A percentile compares a stretch with the other conserved stretches of the same genome.
Conservation (phyloP, 35 echinoderm and acorn worm species). For the Acanthaster planci region DNA sequence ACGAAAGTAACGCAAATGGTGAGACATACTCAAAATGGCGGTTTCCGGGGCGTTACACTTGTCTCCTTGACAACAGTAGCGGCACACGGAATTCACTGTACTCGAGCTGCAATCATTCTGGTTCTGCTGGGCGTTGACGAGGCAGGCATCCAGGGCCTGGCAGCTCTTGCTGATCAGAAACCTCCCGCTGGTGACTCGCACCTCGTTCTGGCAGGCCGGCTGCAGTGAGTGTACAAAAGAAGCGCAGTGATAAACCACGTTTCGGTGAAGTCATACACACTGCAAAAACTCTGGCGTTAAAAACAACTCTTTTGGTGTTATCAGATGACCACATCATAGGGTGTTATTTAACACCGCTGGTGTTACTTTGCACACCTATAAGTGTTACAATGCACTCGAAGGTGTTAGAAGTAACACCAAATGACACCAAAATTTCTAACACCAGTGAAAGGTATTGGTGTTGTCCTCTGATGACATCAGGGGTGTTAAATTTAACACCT, state of each 20-base stretch:
- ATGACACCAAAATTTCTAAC: too few species aligned
- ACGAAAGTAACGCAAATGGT: not conserved
- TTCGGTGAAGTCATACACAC: not conserved
- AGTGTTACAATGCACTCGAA: too few species aligned
- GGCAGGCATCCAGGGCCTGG: constrained; percentile 40
- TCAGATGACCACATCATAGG: too few species aligned
- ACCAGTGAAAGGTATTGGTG: not conserved
- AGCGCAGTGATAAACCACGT: not conserved
- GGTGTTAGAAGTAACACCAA: too few species aligned
- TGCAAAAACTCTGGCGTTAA: too few species aligned
- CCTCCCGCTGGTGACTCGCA: constrained; percentile 25
- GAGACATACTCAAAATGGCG: constrained; percentile 34
- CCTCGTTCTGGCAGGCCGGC: constrained; percentile 39
- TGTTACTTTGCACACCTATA: too few species aligned
- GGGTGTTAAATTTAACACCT: too few species aligned
- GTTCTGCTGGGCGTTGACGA: constrained; percentile 24
- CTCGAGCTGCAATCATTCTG: constrained; percentile 18
- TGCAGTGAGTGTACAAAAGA: not conserved
- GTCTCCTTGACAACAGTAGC: constrained; percentile 51
- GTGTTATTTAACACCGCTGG: too few species aligned
- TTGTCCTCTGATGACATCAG: not conserved
- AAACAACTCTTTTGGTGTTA: too few species aligned
- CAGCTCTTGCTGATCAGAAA: constrained; percentile 41
- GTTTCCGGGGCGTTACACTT: constrained; percentile 43
- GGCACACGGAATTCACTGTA: constrained; percentile 27